phyloP scores from a whole-genome alignment of 2,797 vertebrate genomes.

The Mormyrops attenuatus region DNA sequence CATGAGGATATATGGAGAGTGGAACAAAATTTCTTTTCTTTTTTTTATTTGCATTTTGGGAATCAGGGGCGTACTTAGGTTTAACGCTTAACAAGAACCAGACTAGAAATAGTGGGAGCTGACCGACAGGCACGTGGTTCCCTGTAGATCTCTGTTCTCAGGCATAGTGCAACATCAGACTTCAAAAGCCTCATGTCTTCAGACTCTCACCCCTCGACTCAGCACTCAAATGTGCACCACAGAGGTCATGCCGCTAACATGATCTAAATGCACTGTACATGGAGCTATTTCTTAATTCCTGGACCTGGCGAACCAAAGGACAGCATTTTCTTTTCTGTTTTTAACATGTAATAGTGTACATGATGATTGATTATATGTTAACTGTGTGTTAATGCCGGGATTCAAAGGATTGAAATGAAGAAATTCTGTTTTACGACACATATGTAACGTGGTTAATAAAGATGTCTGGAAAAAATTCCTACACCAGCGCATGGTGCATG shows the following conservation, averaged over 20 bases:
- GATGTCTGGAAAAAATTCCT: not conserved
- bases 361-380: not conserved
- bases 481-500: not conserved
- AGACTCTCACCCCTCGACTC: not conserved
- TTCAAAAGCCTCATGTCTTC: not conserved
- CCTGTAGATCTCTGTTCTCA: constrained; percentile 9
- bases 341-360: not conserved
- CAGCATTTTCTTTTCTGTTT: not conserved
- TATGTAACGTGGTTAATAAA: not conserved
- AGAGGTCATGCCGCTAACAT: not conserved
- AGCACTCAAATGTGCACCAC: not conserved
- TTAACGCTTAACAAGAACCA: constrained; percentile 60
- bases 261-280: not conserved
- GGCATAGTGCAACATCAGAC: not conserved
- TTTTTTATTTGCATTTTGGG: constrained; percentile 50
- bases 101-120: constrained; percentile 43
- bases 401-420: not conserved
- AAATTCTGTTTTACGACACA: not conserved
- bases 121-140: not conserved
- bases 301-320: not conserved
- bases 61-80: constrained; percentile 35
- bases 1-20: constrained; percentile 24
- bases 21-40: constrained; percentile 34
- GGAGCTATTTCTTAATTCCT: not conserved
- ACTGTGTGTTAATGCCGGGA: not conserved